Percentiles rank a stretch among this genome's conserved stretches.
phyloP scores from a whole-genome alignment of 2,888 invertebrate genomes.

The Conistra vaccinii region DNA sequence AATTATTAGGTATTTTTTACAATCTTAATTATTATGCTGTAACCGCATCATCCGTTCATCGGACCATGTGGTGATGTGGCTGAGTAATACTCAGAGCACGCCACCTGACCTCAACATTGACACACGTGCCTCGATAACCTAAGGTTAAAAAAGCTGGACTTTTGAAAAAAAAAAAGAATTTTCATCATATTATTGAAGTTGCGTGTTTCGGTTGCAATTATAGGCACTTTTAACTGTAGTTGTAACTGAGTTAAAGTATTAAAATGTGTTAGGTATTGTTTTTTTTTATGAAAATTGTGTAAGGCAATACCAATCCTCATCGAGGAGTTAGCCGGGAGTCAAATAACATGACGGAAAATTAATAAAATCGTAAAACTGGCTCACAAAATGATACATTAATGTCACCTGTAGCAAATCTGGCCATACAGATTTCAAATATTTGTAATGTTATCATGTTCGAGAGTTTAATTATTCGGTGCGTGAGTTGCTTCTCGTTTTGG shows the following conservation, averaged over 20 bases:
- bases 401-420: not conserved
- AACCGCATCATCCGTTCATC: not conserved
- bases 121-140: constrained; percentile 13
- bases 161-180: not conserved
- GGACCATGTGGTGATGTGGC: not conserved
- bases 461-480: not conserved
- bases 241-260: too few species aligned
- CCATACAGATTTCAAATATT: not conserved
- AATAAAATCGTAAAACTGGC: not conserved
- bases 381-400: not conserved
- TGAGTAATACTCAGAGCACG: constrained; percentile 8
- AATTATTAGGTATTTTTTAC: not conserved
- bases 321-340: not conserved
- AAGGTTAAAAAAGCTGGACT: not conserved
- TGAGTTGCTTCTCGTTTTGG: not conserved
- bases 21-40: not conserved
- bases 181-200: too few species aligned
- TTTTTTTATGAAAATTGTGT: too few species aligned
- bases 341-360: not conserved
- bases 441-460: not conserved
- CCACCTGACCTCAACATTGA: not conserved
- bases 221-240: too few species aligned
- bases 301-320: too few species aligned
- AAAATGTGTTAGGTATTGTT: too few species aligned
- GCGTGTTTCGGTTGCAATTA: too few species aligned